Evolutionary conservation across 2,797 vertebrate genomes (phyloP).

Genomic region (Phoebastria nigripes): DNA sequence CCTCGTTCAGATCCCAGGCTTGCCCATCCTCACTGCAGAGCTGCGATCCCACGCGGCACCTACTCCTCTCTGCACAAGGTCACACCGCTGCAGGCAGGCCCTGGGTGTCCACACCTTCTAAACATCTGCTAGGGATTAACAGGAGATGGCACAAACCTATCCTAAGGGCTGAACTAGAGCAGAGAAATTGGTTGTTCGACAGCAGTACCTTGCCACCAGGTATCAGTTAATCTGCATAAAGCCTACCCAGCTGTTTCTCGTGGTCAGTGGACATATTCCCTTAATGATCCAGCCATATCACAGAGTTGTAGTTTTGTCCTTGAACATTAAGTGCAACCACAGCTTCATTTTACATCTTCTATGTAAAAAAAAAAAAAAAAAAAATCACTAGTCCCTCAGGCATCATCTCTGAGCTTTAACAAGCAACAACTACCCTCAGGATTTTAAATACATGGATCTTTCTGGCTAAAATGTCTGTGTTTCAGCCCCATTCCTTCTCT

Average conservation of each 20-base stretch:
- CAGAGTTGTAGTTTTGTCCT: not conserved
- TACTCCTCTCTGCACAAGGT: not conserved
- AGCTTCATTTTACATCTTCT: not conserved
- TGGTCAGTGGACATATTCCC: not conserved
- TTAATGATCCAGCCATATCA: not conserved
- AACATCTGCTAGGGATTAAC: conserved; percentile 21
- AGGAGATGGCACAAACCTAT: not conserved
- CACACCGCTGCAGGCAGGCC: not conserved
- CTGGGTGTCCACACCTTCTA: not conserved
- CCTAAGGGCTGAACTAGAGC: not conserved
- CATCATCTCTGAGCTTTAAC: not conserved
- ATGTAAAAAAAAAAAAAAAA: not conserved
- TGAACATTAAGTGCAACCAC: not conserved
- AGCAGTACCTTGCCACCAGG: not conserved
- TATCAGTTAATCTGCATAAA: conserved; percentile 28
- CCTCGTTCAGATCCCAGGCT: not conserved
- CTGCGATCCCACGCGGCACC: fast-evolving
- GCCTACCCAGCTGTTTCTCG: not conserved
- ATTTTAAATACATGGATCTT: not conserved
- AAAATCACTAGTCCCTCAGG: not conserved
- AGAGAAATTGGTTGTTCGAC: not conserved
- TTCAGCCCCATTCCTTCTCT: not conserved
- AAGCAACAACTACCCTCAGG: not conserved
- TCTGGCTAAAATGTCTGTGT: not conserved
- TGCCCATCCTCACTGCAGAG: not conserved